A percentile compares a stretch with the other conserved stretches of the same genome.
Evolutionary conservation across 2,888 invertebrate species (phyloP).

Genomic region (Cynaeus angustus): DNA sequence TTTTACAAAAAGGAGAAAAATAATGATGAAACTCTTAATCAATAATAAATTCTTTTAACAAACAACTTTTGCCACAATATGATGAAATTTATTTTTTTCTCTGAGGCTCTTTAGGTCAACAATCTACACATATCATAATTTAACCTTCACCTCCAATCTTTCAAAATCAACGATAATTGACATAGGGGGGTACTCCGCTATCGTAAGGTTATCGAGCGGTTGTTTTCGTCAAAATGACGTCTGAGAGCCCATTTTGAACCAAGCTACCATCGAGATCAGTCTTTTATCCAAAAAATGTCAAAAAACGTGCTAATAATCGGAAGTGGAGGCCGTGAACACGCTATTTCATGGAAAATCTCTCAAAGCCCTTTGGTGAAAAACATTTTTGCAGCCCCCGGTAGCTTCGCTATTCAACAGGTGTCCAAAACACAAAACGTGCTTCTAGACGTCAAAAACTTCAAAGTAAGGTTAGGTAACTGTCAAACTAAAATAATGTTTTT

Average conservation of each 20-base stretch:
- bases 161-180: not conserved
- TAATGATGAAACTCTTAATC: no score
- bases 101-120: no score
- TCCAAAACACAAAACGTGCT: slow-evolving; percentile 81
- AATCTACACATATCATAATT: no score
- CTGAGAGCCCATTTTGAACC: no score
- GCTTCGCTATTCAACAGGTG: slow-evolving; percentile 85
- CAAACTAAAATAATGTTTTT: not conserved
- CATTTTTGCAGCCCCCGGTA: slow-evolving; percentile 92
- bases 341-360: slow-evolving; percentile 93
- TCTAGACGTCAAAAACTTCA: slow-evolving; percentile 80
- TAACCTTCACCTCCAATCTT: not conserved
- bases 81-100: no score
- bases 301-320: slow-evolving; percentile 88
- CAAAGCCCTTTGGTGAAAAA: slow-evolving; percentile 82
- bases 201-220: slow-evolving; percentile 7
- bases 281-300: slow-evolving; percentile 58
- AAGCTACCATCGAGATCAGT: no score
- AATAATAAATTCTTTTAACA: no score
- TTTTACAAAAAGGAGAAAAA: no score
- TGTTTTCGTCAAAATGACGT: not conserved
- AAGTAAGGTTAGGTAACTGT: slow-evolving; percentile 73
- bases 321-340: slow-evolving; percentile 96
- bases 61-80: no score
- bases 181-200: not conserved